phyloP scores from a whole-genome alignment of 2,113 vertebrate species.

The Pomatostomus ruficeps region DNA sequence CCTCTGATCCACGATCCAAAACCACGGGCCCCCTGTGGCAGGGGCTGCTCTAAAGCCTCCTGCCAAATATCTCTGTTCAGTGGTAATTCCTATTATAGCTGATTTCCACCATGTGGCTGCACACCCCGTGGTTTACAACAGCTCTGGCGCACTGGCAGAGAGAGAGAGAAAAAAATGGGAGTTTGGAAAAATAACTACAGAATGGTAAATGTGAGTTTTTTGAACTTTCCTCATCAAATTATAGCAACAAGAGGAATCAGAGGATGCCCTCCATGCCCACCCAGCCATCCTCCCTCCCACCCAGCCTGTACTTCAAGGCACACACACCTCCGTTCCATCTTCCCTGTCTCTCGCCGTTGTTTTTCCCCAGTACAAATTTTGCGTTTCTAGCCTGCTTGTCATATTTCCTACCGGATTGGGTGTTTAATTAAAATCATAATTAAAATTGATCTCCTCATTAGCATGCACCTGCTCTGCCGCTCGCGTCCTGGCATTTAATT shows the following conservation, averaged over 20 bases:
- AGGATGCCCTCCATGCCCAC: neutral
- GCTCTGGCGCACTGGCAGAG: neutral
- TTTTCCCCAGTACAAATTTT: constrained; percentile 31
- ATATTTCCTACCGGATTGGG: constrained; percentile 81
- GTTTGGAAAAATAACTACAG: neutral
- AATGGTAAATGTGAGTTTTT: accelerated
- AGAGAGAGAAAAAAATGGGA: neutral
- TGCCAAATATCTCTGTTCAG: neutral
- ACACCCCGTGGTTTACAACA: neutral
- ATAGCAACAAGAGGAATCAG: neutral
- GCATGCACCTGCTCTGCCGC: constrained; percentile 85
- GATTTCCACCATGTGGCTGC: neutral
- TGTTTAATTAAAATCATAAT: constrained; percentile 92
- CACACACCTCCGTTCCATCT: neutral
- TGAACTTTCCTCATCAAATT: neutral
- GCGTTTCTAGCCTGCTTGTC: constrained; percentile 72
- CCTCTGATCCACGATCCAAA: neutral
- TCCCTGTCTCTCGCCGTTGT: neutral
- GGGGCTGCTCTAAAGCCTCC: neutral
- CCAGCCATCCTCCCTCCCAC: neutral
- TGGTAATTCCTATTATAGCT: neutral
- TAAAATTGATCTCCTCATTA: constrained; percentile 91
- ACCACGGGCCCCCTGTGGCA: neutral
- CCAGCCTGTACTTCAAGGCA: neutral
- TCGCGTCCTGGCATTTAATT: constrained; percentile 74